phyloP scores from a whole-genome alignment of 2,888 invertebrate species.

The Cremastinae sp. region DNA sequence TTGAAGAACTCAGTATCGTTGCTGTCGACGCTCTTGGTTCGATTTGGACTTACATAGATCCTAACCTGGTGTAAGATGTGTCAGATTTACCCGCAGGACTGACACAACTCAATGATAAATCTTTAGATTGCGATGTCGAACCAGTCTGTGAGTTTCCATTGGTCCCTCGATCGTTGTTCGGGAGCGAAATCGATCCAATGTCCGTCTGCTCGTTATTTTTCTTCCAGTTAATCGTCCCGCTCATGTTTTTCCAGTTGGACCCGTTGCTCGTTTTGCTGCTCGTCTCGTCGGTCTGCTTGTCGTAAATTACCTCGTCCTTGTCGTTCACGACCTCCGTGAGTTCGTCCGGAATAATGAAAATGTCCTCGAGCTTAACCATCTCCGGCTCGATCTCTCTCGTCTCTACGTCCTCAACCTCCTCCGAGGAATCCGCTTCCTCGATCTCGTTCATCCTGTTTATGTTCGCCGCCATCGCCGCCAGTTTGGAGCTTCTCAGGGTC shows the following conservation, averaged over 20 bases:
- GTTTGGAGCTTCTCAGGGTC: conserved; percentile 76
- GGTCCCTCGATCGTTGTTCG: too few species aligned
- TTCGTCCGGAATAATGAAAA: conserved; percentile 70
- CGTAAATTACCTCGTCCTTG: conserved; percentile 34
- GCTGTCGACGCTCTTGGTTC: conserved; percentile 64
- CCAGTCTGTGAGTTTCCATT: conserved; percentile 43
- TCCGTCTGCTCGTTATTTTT: conserved; percentile 38
- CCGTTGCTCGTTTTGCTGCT: conserved; percentile 42
- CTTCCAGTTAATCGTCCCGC: conserved; percentile 49
- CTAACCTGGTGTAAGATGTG: conserved; percentile 74
- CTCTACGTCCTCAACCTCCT: conserved; percentile 62
- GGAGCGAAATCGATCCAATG: too few species aligned
- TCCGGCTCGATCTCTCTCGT: conserved; percentile 55
- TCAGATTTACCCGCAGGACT: conserved; percentile 68
- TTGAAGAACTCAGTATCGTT: conserved; percentile 4
- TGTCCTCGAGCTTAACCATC: conserved; percentile 71
- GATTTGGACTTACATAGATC: conserved; percentile 75
- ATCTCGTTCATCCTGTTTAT: conserved; percentile 69
- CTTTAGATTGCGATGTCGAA: conserved; percentile 58
- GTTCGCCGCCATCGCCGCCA: conserved; percentile 78
- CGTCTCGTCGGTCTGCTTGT: conserved; percentile 6
- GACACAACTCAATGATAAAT: conserved; percentile 76
- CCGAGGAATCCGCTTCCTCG: conserved; percentile 60
- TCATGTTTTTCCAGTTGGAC: conserved; percentile 23
- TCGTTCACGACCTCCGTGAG: conserved; percentile 15